These are phyloP conservation scores for Gallinago media DNA, from an alignment of 2,113 vertebrate species.

Conservation along the genomic window DNA sequence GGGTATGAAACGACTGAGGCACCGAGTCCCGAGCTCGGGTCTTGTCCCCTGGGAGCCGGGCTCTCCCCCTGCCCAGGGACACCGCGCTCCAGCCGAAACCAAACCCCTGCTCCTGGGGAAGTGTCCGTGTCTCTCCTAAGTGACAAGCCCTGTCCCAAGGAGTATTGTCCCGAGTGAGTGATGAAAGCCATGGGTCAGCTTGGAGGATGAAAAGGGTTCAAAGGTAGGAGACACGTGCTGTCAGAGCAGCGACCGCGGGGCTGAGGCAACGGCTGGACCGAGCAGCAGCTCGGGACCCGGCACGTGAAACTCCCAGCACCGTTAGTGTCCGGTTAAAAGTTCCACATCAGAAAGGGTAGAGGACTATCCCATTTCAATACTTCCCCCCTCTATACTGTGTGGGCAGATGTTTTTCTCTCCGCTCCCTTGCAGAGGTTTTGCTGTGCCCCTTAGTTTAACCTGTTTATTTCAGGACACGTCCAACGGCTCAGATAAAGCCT, in stretches of 20 bases:
- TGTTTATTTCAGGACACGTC: neutral
- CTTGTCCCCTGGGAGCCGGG: too few relatives aligned
- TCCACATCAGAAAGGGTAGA: constrained; percentile 4
- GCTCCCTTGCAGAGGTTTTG: neutral
- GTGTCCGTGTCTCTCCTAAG: too few relatives aligned
- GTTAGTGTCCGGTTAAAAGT: neutral
- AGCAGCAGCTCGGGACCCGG: neutral
- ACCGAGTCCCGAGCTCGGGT: neutral
- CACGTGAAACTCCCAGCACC: neutral
- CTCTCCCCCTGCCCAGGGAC: too few relatives aligned
- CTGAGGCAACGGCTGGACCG: neutral
- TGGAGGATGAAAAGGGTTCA: neutral
- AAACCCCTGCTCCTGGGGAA: too few relatives aligned
- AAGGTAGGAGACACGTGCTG: neutral
- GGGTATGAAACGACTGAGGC: neutral
- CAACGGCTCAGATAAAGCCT: neutral
- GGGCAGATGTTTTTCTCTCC: neutral
- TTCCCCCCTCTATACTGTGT: neutral
- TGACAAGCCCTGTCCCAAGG: neutral
- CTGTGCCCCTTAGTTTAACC: neutral
- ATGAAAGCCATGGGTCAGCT: neutral
- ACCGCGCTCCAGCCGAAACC: too few relatives aligned
- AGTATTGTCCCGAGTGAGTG: neutral
- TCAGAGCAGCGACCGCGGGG: neutral
- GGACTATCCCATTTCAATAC: neutral